Evolutionary conservation across 2,888 invertebrate genomes (phyloP), one percentile per base, ranked within the genome.

Genomic region (Brachyptera risi): DNA sequence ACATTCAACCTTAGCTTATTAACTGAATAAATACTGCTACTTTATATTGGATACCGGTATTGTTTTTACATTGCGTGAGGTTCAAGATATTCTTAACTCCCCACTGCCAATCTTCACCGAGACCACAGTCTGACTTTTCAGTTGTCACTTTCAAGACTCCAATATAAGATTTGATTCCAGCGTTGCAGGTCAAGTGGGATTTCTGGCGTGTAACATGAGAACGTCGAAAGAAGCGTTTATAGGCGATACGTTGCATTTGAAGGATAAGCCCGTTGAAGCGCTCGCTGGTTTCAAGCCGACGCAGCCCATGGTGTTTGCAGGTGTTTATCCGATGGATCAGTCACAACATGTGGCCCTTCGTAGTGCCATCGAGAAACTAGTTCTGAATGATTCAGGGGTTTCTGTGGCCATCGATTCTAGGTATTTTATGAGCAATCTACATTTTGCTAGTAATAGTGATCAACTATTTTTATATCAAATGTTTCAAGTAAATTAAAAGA

Each of bases 371-470:
- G 93, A 94, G 65, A 94, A 94, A 75, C 79, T 99, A 49, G 83
- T 86, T n/a, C 79, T 99, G 40, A 99, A 96, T 76, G 98, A 99
- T 76, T 89, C 92, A 4, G 95, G 92, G 62, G 96, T 98, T 3
- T 82, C 85, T n/a, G 80, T 94, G 3, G 79, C 79, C 38, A 73
- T 85, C 15, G 96, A 96, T 76, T 85, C 88, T 3, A 93, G 92
- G 92, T 91, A 76, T 60, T 1, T 7, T 21, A 47, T 47, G n/a
- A 42, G 9, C 19, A 42, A 42, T 42, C 1, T 13, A 21, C 19
- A 17, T 15, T 40, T 42, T 5, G 9, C 2, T 42, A 21, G 15
- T 26, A n/a, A n/a, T n/a, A 49, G 27, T 38, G 21, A 49, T 11
- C 35, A 51, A 24, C 56, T 59, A 27, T n/a, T n/a, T n/a, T n/a